These are phyloP conservation scores for Apistogramma diplotaenia DNA, from an alignment of 2,113 vertebrate species.

Conservation along the genomic window DNA sequence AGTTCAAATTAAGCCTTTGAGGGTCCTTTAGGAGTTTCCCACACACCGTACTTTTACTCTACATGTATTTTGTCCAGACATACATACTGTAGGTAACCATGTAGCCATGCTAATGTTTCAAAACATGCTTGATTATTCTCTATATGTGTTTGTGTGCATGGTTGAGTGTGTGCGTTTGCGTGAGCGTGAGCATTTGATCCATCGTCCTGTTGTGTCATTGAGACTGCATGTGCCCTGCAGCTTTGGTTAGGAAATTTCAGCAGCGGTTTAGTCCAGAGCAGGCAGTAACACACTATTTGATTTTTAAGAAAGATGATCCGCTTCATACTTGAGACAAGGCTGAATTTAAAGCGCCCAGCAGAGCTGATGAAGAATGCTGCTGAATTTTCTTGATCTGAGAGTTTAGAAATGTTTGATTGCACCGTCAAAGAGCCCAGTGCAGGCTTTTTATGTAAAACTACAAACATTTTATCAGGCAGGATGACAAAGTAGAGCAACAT, in stretches of 20 bases:
- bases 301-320: not conserved
- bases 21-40: not conserved
- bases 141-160: not conserved
- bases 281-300: not conserved
- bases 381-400: not conserved
- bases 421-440: not conserved
- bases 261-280: not conserved
- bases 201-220: conserved; percentile 15
- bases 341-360: not conserved
- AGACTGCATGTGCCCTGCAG: not conserved
- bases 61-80: conserved; percentile 9
- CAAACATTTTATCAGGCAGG: conserved; percentile 2
- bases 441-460: conserved; percentile 1
- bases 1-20: not conserved
- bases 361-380: not conserved
- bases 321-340: not conserved
- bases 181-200: not conserved
- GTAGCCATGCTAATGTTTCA: conserved; percentile 6
- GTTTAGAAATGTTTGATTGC: conserved; percentile 21
- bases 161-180: not conserved
- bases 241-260: not conserved
- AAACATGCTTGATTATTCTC: not conserved
- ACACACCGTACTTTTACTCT: not conserved
- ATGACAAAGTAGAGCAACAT: conserved; percentile 10
- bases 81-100: not conserved